phyloP scores from a whole-genome alignment of 1,140 invertebrate genomes.

The Pissodes strobi region DNA sequence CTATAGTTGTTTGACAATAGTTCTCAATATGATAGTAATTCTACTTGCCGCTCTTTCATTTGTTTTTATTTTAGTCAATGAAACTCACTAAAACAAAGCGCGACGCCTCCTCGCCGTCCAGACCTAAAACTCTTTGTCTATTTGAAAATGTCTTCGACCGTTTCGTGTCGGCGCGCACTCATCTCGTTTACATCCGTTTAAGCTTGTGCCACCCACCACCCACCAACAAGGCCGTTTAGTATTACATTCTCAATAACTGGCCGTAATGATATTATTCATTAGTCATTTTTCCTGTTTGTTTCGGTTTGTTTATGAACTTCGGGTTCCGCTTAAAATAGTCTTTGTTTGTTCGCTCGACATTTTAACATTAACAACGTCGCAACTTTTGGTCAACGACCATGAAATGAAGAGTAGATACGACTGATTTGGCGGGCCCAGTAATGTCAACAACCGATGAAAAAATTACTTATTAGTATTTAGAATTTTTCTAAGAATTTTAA shows the following conservation, averaged over 20 bases:
- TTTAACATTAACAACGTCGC: background rate
- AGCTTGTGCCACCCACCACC: constrained; percentile 2
- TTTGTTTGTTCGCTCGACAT: too few species aligned
- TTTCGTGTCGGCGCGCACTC: background rate
- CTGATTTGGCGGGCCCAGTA: too few species aligned
- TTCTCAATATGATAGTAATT: too few species aligned
- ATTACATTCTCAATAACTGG: constrained; percentile 12
- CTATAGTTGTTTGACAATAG: too few species aligned
- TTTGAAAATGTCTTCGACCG: background rate
- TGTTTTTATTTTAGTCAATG: too few species aligned
- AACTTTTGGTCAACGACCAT: background rate
- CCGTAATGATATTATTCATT: constrained; percentile 8
- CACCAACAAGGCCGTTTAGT: constrained; percentile 4
- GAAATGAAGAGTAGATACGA: too few species aligned
- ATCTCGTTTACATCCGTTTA: constrained; percentile 11
- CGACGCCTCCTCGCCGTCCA: too few species aligned
- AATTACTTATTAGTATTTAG: too few species aligned
- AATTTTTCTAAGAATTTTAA: too few species aligned
- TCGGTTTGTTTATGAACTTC: constrained; percentile 4
- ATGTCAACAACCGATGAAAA: too few species aligned
- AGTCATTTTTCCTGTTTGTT: constrained; percentile 19
- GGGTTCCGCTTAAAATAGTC: background rate
- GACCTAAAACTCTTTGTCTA: background rate
- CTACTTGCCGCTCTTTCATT: too few species aligned
- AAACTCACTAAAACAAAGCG: too few species aligned